Evolutionary conservation across 2,113 vertebrate genomes (phyloP).

Genomic region (Pseudopodoces humilis): DNA sequence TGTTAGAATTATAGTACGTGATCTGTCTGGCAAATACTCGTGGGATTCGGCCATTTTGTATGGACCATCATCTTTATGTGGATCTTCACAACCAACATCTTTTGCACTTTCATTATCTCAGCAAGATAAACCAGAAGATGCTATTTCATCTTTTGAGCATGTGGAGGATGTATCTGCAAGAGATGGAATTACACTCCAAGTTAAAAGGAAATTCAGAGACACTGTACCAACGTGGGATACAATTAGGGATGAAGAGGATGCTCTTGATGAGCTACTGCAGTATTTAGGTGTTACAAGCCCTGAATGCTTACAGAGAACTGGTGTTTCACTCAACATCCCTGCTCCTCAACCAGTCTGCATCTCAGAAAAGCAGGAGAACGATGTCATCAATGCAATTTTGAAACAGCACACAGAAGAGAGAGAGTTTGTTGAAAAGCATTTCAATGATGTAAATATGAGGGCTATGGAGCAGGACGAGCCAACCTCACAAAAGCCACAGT

Average conservation of each 20-base stretch:
- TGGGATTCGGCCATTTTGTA: conserved; percentile 98
- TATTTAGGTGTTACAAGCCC: conserved; percentile 94
- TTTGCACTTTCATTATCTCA: conserved; percentile 70
- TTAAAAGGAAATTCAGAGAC: conserved; percentile 89
- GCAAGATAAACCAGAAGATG: conserved; percentile 76
- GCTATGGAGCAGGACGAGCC: conserved; percentile 90
- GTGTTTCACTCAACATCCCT: conserved; percentile 92
- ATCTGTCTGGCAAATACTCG: conserved; percentile 95
- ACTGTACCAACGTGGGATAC: conserved; percentile 92
- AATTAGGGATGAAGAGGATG: conserved; percentile 90
- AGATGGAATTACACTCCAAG: conserved; percentile 81
- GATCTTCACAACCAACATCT: conserved; percentile 70
- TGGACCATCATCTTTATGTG: conserved; percentile 82
- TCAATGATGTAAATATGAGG: conserved; percentile 90
- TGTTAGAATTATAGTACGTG: conserved; percentile 93
- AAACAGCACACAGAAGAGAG: conserved; percentile 93
- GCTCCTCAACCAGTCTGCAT: conserved; percentile 91
- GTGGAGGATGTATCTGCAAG: conserved; percentile 73
- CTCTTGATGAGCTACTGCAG: conserved; percentile 93
- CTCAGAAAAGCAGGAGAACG: conserved; percentile 98
- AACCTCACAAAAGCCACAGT: conserved; percentile 87
- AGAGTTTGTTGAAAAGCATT: conserved; percentile 89
- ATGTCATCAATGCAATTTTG: conserved; percentile 96
- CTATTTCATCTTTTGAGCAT: conserved; percentile 60
- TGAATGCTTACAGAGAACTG: conserved; percentile 94